Base-by-base conservation (phyloP, 2,113 vertebrate species). In the Ia io region DNA sequence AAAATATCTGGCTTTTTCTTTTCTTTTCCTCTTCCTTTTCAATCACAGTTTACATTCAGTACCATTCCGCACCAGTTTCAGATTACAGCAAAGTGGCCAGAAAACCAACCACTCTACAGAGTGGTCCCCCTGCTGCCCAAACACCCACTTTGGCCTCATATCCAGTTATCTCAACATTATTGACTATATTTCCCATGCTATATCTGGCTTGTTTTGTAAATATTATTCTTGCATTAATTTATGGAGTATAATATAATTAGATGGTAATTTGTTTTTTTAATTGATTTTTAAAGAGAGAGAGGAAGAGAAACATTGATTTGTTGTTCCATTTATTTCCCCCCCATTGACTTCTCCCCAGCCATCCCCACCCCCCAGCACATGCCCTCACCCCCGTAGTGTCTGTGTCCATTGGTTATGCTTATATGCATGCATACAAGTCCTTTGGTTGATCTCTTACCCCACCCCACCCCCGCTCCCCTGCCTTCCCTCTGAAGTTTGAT, bases 171-270 rank as follows among this genome's bases (percentile, higher is more conserved):
- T 49, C 4, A 14, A 51, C 17, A 11, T 49, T 77, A 20, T 3
- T n/a, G 16, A n/a, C 30, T n/a, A 12, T n/a, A 20, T n/a, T n/a
- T 32, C 42, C 28, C 74, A n/a, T 18, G 4, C 44, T 77, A 5
- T 49, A 11, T 53, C 47, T 78, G 61, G 22, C 51, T 90, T n/a
- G 32, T 77, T 77, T 83, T 65, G 17, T 25, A 84, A 49, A 67
- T 79, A 14, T 78, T 88, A 37, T 44, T 85, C 88, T 87, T 92
- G 32, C 1, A 28, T 84, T 53, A 61, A 61, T 61, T 85, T 88
- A 56, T 88, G 14, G 11, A 37, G n/a, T 82, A 82, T 76, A 69
- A 87, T 77, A 83, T 30, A 97, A 77, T 63, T 96, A 87, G 40
- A 6, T 95, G 87, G 32, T 91, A 84, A 92, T 67, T 91, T 94